phyloP scores from a whole-genome alignment of 1,140 invertebrate species.

The Meloidogyne floridensis region DNA sequence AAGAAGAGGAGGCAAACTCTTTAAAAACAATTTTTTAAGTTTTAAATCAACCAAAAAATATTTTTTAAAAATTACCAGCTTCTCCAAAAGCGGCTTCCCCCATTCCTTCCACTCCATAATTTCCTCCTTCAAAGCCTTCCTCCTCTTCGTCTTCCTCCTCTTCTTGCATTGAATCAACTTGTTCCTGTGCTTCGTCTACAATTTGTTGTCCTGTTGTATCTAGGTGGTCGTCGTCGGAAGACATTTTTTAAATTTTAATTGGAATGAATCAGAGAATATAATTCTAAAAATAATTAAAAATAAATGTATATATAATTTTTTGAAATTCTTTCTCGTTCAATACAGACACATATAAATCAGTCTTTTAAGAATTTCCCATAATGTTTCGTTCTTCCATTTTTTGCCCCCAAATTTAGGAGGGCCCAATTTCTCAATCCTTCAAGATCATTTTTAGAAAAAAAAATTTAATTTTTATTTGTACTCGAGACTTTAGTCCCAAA shows the following conservation, averaged over 20 bases:
- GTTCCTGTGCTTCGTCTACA: not conserved
- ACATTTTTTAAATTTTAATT: not conserved
- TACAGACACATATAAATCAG: no score
- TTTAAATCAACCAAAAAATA: not conserved
- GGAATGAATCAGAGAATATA: no score
- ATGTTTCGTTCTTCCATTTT: no score
- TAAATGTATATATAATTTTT: no score
- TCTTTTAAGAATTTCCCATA: no score
- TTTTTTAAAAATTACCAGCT: not conserved
- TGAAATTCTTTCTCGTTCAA: no score
- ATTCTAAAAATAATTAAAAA: no score
- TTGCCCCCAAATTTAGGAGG: no score
- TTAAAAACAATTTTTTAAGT: not conserved
- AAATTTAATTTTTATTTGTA: no score
- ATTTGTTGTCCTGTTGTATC: not conserved
- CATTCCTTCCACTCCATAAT: not conserved
- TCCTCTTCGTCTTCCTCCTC: conserved; percentile 25
- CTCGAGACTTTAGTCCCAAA: no score
- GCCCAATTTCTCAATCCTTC: no score
- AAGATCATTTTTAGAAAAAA: no score
- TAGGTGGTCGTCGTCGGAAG: conserved; percentile 19
- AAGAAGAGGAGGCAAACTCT: not conserved
- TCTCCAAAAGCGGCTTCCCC: not conserved
- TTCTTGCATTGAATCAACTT: conserved; percentile 23
- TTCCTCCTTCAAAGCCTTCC: not conserved